Evolutionary conservation across 2,113 vertebrate species (phyloP).

Genomic region (Lampris incognitus): DNA sequence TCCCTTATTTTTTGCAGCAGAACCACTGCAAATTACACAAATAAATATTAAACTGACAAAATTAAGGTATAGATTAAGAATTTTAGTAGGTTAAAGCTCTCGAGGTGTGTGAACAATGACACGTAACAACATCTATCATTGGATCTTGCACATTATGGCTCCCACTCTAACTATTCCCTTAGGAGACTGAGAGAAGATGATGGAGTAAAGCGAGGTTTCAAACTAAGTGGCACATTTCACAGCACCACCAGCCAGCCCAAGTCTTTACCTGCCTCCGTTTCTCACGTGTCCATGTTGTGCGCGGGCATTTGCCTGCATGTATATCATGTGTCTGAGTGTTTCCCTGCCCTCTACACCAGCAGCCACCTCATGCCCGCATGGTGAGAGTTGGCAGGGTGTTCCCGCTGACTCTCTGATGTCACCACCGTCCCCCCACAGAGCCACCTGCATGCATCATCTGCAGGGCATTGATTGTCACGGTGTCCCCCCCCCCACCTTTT

Average conservation of each 20-base stretch:
- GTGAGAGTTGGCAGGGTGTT: conserved; percentile 20
- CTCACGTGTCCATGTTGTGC: neutral
- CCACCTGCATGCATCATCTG: conserved; percentile 24
- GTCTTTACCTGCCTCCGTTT: conserved; percentile 4
- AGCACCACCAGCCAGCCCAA: neutral
- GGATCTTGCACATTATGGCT: too few species aligned
- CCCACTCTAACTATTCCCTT: too few species aligned
- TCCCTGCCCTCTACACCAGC: neutral
- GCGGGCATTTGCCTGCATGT: neutral
- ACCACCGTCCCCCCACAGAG: conserved; percentile 29
- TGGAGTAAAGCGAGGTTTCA: too few species aligned
- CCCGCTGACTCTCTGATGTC: conserved; percentile 68
- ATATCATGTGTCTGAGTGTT: neutral
- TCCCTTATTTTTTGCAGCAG: too few species aligned
- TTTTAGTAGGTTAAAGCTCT: too few species aligned
- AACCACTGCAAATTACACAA: too few species aligned
- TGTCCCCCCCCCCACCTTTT: conserved; percentile 11
- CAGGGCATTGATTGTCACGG: conserved; percentile 43
- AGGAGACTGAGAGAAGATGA: too few species aligned
- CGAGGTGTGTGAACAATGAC: too few species aligned
- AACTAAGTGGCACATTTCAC: too few species aligned
- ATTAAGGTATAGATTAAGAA: too few species aligned
- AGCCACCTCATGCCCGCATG: conserved; percentile 11
- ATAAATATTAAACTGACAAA: too few species aligned
- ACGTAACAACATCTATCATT: too few species aligned